Conservation (phyloP, 2,888 invertebrate genomes). For the Cremastobaeus sp. region DNA sequence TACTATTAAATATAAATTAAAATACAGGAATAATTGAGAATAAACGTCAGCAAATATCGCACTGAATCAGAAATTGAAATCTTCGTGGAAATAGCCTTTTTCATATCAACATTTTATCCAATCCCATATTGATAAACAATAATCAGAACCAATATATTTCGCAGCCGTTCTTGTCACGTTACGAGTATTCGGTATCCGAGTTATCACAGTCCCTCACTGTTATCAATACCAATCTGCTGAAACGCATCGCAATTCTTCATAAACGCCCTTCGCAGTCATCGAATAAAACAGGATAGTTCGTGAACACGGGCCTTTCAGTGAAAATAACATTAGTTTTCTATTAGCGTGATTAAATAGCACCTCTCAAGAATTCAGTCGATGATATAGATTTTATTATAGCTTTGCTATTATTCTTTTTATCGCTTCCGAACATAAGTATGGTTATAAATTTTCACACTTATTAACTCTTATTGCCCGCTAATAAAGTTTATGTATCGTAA, state of each 20-base stretch:
- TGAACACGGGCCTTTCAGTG: constrained; percentile 59
- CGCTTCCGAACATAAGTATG: constrained; percentile 19
- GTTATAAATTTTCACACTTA: constrained; percentile 30
- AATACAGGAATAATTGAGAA: background rate
- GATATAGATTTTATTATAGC: constrained; percentile 36
- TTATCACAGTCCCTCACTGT: constrained; percentile 66
- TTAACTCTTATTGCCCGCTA: constrained; percentile 12
- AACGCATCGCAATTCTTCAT: constrained; percentile 75
- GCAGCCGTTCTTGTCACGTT: constrained; percentile 21
- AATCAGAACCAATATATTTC: constrained; percentile 11
- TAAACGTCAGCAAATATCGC: too few relatives aligned
- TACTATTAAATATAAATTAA: background rate
- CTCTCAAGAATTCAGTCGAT: constrained; percentile 36
- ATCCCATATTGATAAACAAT: constrained; percentile 20
- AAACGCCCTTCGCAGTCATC: constrained; percentile 69
- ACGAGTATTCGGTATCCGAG: constrained; percentile 55
- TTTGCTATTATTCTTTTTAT: constrained; percentile 37
- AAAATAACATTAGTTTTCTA: constrained; percentile 73
- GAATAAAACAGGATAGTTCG: constrained; percentile 65
- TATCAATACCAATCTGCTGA: constrained; percentile 75
- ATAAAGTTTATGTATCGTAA: constrained; percentile 20
- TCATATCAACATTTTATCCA: background rate
- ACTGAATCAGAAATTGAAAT: too few relatives aligned
- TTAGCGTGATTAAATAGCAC: constrained; percentile 72
- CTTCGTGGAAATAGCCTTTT: background rate